Percentiles rank a stretch among this genome's conserved stretches.
Evolutionary conservation across 92 coral and sea anemone genomes (phyloP).

Genomic region (Epizoanthus rinbou): DNA sequence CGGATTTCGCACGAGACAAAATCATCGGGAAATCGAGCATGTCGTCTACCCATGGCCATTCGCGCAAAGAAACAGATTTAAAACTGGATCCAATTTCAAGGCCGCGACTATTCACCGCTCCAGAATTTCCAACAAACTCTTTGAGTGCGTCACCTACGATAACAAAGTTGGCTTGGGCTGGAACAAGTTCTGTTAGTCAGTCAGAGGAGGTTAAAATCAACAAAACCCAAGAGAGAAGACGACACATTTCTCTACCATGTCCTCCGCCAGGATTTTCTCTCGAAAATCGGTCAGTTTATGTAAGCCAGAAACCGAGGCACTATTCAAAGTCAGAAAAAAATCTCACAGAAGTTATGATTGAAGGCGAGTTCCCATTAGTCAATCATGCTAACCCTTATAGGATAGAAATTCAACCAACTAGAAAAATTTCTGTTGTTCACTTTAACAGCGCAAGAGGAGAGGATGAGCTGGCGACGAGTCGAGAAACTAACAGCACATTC

Average conservation of each 20-base stretch:
- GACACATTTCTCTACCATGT: conserved; percentile 19
- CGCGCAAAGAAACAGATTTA: neutral
- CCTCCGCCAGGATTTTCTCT: conserved; percentile 22
- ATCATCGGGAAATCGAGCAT: neutral
- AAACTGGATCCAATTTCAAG: conserved; percentile 16
- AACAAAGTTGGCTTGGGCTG: conserved; percentile 42
- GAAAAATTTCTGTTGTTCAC: conserved; percentile 17
- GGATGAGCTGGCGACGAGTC: neutral
- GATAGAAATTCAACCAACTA: neutral
- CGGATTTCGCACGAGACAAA: conserved; percentile 7
- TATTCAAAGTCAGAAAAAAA: neutral
- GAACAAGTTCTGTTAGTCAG: neutral
- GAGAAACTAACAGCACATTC: neutral
- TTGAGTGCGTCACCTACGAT: neutral
- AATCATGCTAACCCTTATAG: neutral
- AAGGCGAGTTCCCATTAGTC: neutral
- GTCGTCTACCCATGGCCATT: neutral
- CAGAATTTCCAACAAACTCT: conserved; percentile 8
- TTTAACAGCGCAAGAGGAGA: neutral
- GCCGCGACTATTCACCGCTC: conserved; percentile 20
- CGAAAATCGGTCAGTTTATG: neutral
- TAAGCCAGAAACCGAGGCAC: neutral
- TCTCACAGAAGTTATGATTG: neutral
- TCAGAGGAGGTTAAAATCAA: neutral
- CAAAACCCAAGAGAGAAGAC: neutral